A percentile compares a stretch with the other conserved stretches of the same genome.
These are phyloP conservation scores for Synergus itoensis DNA, from an alignment of 2,888 invertebrate genomes.

Conservation along the genomic window DNA sequence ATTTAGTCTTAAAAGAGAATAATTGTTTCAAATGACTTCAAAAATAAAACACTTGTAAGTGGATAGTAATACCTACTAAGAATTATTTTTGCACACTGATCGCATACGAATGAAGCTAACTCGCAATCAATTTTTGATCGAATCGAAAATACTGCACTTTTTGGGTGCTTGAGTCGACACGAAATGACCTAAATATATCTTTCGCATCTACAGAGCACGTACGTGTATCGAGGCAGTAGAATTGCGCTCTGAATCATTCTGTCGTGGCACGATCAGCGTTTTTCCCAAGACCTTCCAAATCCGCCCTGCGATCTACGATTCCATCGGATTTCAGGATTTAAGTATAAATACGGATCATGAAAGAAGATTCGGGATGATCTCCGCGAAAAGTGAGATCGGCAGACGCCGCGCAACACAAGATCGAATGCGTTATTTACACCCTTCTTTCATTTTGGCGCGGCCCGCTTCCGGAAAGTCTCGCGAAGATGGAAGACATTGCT, in stretches of 20 bases:
- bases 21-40: background rate
- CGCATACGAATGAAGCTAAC: background rate
- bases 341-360: background rate
- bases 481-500: background rate
- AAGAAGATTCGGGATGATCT: constrained; percentile 4
- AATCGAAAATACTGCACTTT: constrained; percentile 4
- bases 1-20: background rate
- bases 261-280: background rate
- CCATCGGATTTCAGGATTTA: background rate
- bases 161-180: background rate
- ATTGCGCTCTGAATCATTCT: background rate
- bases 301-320: background rate
- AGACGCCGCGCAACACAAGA: background rate
- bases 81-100: background rate
- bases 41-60: background rate
- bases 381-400: background rate
- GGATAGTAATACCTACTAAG: background rate
- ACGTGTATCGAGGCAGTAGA: constrained; percentile 2
- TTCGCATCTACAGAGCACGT: background rate
- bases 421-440: constrained; percentile 7
- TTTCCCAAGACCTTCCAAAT: background rate
- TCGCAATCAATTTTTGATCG: background rate
- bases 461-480: constrained; percentile 7
- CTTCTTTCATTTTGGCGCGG: constrained; percentile 7
- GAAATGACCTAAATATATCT: constrained; percentile 4